phyloP scores from a whole-genome alignment of 2,888 invertebrate genomes.

The Leptopilina syphax region DNA sequence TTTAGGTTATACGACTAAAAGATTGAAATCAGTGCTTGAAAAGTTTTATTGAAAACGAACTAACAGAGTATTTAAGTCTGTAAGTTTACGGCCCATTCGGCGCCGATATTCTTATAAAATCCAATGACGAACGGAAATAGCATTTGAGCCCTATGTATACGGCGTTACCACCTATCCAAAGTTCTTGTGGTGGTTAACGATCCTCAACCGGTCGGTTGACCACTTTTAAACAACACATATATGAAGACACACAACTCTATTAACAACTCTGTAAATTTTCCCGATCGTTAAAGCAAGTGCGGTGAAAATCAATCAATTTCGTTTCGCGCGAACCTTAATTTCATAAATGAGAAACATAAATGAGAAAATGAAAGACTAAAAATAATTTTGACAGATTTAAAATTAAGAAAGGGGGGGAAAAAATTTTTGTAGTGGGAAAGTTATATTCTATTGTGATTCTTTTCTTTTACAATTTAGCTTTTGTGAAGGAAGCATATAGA shows the following conservation, averaged over 20 bases:
- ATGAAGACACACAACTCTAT: neutral
- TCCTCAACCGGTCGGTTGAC: slow-evolving; percentile 49
- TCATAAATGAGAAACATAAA: slow-evolving; percentile 53
- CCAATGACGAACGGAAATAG: slow-evolving; percentile 54
- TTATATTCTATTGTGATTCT: slow-evolving; percentile 29
- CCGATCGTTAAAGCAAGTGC: slow-evolving; percentile 63
- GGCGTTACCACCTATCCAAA: slow-evolving; percentile 44
- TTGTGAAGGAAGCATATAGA: slow-evolving; percentile 53
- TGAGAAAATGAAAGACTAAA: too few species aligned
- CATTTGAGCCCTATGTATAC: slow-evolving; percentile 50
- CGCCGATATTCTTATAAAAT: slow-evolving; percentile 56
- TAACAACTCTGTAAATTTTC: slow-evolving; percentile 56
- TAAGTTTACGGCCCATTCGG: slow-evolving; percentile 55
- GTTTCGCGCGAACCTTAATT: slow-evolving; percentile 62
- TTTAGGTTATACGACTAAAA: neutral
- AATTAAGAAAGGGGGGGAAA: too few species aligned
- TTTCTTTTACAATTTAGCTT: slow-evolving; percentile 58
- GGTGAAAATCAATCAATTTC: slow-evolving; percentile 71
- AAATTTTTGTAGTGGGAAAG: neutral
- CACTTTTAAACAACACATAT: slow-evolving; percentile 42
- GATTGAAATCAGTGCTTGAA: slow-evolving; percentile 29
- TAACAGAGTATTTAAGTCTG: slow-evolving; percentile 32
- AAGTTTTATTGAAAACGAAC: slow-evolving; percentile 24
- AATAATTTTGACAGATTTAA: too few species aligned
- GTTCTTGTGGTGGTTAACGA: slow-evolving; percentile 50